A percentile compares a stretch with the other conserved stretches of the same genome.
These are phyloP conservation scores for Parnassius smintheus DNA, from an alignment of 2,888 invertebrate species.

Conservation along the genomic window DNA sequence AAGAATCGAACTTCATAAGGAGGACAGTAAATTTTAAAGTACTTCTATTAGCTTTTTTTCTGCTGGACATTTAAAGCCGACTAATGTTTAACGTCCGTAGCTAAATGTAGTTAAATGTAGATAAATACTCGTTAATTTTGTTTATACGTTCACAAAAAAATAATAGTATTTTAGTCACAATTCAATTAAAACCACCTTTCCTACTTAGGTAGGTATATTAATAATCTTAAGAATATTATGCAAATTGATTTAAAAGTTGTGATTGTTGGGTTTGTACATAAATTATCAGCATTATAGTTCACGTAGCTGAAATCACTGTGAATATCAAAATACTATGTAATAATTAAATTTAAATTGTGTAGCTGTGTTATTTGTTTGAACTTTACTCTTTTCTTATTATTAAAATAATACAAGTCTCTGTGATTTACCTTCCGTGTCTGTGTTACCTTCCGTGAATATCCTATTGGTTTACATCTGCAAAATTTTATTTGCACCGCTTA, in stretches of 20 bases:
- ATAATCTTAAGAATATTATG: background rate
- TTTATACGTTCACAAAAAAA: slow-evolving; percentile 7
- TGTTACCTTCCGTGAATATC: no score
- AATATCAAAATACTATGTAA: background rate
- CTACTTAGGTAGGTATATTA: background rate
- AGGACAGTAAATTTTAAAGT: no score
- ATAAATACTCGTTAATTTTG: slow-evolving; percentile 7
- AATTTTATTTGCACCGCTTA: slow-evolving; percentile 22
- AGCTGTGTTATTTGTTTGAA: background rate
- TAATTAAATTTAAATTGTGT: background rate
- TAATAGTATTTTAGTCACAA: background rate
- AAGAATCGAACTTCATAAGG: no score
- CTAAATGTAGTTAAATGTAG: slow-evolving; percentile 4
- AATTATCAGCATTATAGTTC: background rate
- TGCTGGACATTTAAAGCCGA: slow-evolving; percentile 16
- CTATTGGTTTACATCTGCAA: background rate
- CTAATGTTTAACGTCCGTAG: slow-evolving; percentile 24
- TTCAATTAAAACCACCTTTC: background rate
- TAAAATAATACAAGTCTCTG: no score
- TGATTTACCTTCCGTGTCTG: no score
- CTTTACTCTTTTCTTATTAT: no score
- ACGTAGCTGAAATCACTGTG: background rate
- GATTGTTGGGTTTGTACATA: no score
- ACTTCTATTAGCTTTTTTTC: no score
- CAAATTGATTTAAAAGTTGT: no score